Evolutionary conservation across 2,888 invertebrate species (phyloP).

Genomic region (Syritta pipiens): DNA sequence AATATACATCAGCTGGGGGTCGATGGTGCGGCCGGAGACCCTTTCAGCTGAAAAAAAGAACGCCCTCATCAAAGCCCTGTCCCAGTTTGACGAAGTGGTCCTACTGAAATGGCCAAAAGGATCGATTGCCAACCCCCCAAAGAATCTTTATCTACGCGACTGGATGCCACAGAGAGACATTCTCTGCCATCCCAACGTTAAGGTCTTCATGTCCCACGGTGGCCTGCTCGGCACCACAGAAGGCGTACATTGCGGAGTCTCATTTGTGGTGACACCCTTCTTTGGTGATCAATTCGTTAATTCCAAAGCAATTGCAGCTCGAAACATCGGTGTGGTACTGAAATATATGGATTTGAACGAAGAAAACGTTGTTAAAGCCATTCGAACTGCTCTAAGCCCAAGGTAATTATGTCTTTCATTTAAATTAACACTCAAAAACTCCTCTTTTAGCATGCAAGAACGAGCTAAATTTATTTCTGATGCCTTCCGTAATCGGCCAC

Average conservation of each 20-base stretch:
- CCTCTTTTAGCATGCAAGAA: constrained; percentile 44
- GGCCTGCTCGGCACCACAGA: constrained; percentile 87
- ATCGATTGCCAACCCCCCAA: constrained; percentile 81
- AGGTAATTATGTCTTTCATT: too few relatives aligned
- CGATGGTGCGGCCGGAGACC: constrained; percentile 83
- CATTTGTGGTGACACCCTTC: constrained; percentile 84
- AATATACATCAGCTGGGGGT: constrained; percentile 86
- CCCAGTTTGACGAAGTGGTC: constrained; percentile 82
- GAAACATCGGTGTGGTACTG: constrained; percentile 81
- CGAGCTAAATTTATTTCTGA: constrained; percentile 77
- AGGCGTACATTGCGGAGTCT: constrained; percentile 84
- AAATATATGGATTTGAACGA: constrained; percentile 80
- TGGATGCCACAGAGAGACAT: constrained; percentile 88
- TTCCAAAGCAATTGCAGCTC: constrained; percentile 80
- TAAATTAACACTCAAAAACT: too few relatives aligned
- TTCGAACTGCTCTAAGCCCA: constrained; percentile 78
- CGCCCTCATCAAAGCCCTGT: constrained; percentile 82
- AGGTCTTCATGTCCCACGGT: constrained; percentile 86
- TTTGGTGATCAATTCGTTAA: constrained; percentile 85
- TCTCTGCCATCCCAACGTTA: constrained; percentile 86
- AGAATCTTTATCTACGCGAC: constrained; percentile 83
- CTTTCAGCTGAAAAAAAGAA: constrained; percentile 82
- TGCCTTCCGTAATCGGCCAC: constrained; percentile 80
- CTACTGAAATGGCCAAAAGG: constrained; percentile 87
- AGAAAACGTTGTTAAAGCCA: constrained; percentile 79